These are phyloP conservation scores for Acutogordius australiensis DNA, from an alignment of 2,888 invertebrate species.

Conservation along the genomic window DNA sequence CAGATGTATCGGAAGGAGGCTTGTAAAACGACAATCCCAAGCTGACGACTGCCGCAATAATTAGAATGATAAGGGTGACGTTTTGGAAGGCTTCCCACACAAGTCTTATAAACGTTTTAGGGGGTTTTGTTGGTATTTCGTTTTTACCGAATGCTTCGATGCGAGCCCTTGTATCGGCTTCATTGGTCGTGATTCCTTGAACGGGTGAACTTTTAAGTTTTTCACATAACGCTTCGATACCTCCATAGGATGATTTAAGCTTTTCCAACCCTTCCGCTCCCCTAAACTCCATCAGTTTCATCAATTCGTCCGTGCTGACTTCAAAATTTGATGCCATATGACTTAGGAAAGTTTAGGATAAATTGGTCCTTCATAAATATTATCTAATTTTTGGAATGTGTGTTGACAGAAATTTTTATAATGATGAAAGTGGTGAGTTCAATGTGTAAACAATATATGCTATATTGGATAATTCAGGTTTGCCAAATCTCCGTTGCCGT, in stretches of 20 bases:
- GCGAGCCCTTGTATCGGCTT: slow-evolving; percentile 20
- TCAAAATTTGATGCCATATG: too few species aligned
- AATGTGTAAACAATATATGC: too few species aligned
- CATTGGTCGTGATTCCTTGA: slow-evolving; percentile 20
- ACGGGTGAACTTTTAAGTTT: slow-evolving; percentile 22
- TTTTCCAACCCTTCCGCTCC: slow-evolving; percentile 21
- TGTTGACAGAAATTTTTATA: too few species aligned
- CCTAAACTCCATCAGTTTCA: slow-evolving; percentile 22
- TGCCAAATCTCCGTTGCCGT: too few species aligned
- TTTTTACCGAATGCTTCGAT: slow-evolving; percentile 22
- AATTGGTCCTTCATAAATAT: too few species aligned
- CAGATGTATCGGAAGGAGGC: slow-evolving; percentile 19
- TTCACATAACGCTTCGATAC: slow-evolving; percentile 23
- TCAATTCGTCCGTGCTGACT: slow-evolving; percentile 22
- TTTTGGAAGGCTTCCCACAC: slow-evolving; percentile 26
- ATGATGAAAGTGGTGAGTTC: too few species aligned
- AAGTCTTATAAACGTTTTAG: slow-evolving; percentile 23
- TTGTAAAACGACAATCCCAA: slow-evolving; percentile 52
- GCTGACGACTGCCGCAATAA: slow-evolving; percentile 37
- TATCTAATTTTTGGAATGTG: too few species aligned
- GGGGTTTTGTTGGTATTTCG: slow-evolving; percentile 25
- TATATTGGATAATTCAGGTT: too few species aligned
- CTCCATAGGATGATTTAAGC: slow-evolving; percentile 21
- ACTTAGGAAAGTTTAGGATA: too few species aligned
- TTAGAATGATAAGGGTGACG: slow-evolving; percentile 24